phyloP scores from a whole-genome alignment of 1,140 invertebrate genomes.

The Drosophila azteca region DNA sequence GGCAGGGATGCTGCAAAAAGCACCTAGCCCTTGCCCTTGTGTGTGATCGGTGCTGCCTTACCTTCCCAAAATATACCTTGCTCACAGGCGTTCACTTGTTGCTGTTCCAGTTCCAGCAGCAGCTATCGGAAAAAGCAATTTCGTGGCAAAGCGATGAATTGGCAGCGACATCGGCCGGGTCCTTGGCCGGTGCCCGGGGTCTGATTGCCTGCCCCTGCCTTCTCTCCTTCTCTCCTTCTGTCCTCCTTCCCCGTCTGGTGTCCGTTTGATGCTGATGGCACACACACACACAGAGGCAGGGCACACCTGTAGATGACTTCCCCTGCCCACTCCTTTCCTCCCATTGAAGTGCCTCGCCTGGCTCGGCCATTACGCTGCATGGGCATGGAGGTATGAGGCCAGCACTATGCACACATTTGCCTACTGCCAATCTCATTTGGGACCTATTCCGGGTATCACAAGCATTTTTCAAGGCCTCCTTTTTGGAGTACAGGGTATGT shows the following conservation, averaged over 20 bases:
- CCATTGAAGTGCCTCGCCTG: too few relatives aligned
- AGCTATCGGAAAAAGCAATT: slow-evolving; percentile 74
- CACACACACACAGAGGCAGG: background rate
- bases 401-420: background rate
- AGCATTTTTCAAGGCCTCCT: too few relatives aligned
- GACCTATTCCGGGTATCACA: too few relatives aligned
- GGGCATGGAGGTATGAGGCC: background rate
- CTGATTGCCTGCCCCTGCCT: slow-evolving; percentile 34
- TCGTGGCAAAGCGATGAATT: slow-evolving; percentile 70
- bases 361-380: too few relatives aligned
- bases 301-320: too few relatives aligned
- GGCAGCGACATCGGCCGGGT: slow-evolving; percentile 63
- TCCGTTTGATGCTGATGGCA: slow-evolving; percentile 4
- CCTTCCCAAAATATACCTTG: too few relatives aligned
- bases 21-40: slow-evolving; percentile 8
- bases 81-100: slow-evolving; percentile 48
- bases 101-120: slow-evolving; percentile 24
- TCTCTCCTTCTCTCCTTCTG: too few relatives aligned
- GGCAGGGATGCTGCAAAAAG: too few relatives aligned
- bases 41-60: too few relatives aligned
- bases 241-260: too few relatives aligned
- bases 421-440: too few relatives aligned
- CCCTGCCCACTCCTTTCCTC: too few relatives aligned
- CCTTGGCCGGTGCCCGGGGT: slow-evolving; percentile 48
- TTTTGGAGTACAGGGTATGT: slow-evolving; percentile 18